Base-by-base conservation (phyloP, 2,888 invertebrate species). In the Sinopyrophorus schimmeli region DNA sequence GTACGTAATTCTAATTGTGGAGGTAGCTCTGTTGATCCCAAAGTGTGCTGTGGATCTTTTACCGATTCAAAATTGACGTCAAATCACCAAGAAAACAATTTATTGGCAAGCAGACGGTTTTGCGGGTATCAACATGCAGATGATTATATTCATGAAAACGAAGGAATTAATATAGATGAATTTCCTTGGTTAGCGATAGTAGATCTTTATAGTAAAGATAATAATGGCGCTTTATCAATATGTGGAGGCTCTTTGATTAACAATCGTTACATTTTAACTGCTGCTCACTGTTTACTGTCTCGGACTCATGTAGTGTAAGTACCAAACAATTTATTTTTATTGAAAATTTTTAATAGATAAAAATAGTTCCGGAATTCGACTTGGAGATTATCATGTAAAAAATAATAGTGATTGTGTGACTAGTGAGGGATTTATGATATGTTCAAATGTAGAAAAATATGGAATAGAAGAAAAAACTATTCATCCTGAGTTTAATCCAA, bases 11-110 rank as follows among this genome's bases (percentile, higher is more conserved):
- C 35, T 5, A 21, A 11, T 5, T 35, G 35, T 9, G 35, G 12
- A 2, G 23, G 23, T 1, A 7, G 12, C 1, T 9, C 17, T 1
- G 3, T 10, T 10, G 11, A 20, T 35, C 35, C 21, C 3, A 35
- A 15, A 14, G 35, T 21, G 5, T 35, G 35, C 5, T 35, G 35
- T 10, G 35, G 35, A 4, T 3, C 35, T 7, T n/a, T n/a, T n/a
- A n/a, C n/a, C n/a, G n/a, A n/a, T n/a, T n/a, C n/a, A n/a, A n/a
- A n/a, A n/a, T n/a, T n/a, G n/a, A n/a, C n/a, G n/a, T n/a, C n/a
- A n/a, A n/a, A n/a, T n/a, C n/a, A n/a, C n/a, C n/a, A n/a, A n/a
- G n/a, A n/a, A n/a, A n/a, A n/a, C n/a, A n/a, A n/a, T n/a, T n/a
- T n/a, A n/a, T n/a, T n/a, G n/a, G n/a, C n/a, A 2, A 11, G 5